These are phyloP conservation scores for Aeoliscus strigatus DNA, from an alignment of 2,797 vertebrate species.

Conservation along the genomic window DNA sequence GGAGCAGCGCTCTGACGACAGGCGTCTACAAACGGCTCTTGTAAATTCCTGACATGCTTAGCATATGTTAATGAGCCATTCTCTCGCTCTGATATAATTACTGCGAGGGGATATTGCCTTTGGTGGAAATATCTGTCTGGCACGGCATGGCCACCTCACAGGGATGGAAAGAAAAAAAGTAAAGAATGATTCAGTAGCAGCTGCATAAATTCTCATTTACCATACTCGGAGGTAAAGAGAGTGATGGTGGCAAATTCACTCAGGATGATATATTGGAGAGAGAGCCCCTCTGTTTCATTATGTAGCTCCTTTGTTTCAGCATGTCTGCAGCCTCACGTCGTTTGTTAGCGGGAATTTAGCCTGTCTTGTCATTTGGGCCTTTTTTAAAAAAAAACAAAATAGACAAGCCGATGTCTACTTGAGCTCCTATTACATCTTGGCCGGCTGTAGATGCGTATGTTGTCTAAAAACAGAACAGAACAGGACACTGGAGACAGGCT, in stretches of 20 bases:
- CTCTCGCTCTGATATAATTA: slow-evolving; percentile 76
- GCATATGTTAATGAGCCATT: slow-evolving; percentile 77
- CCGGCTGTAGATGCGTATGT: slow-evolving; percentile 7
- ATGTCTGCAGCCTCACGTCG: slow-evolving; percentile 38
- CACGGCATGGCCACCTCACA: slow-evolving; percentile 54
- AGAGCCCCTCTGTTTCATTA: slow-evolving; percentile 61
- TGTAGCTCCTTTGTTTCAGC: slow-evolving; percentile 62
- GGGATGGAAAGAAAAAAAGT: slow-evolving; percentile 39
- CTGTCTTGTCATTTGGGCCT: slow-evolving; percentile 64
- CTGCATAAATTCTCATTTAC: slow-evolving; percentile 74
- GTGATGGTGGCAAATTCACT: slow-evolving; percentile 69
- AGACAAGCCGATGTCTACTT: slow-evolving; percentile 33
- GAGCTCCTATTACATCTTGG: slow-evolving; percentile 16
- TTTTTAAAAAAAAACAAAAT: no score
- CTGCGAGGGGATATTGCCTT: slow-evolving; percentile 70
- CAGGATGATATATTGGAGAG: slow-evolving; percentile 69
- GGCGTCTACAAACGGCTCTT: slow-evolving; percentile 59
- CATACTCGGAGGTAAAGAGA: slow-evolving; percentile 60
- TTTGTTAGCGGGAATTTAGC: slow-evolving; percentile 68
- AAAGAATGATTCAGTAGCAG: slow-evolving; percentile 71
- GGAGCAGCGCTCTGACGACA: slow-evolving; percentile 54
- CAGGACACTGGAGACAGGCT: no score
- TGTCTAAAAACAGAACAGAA: not conserved
- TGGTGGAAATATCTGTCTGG: slow-evolving; percentile 64
- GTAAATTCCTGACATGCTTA: slow-evolving; percentile 72